Evolutionary conservation across 2,888 invertebrate genomes (phyloP).

Genomic region (Ptilodon capucinus): DNA sequence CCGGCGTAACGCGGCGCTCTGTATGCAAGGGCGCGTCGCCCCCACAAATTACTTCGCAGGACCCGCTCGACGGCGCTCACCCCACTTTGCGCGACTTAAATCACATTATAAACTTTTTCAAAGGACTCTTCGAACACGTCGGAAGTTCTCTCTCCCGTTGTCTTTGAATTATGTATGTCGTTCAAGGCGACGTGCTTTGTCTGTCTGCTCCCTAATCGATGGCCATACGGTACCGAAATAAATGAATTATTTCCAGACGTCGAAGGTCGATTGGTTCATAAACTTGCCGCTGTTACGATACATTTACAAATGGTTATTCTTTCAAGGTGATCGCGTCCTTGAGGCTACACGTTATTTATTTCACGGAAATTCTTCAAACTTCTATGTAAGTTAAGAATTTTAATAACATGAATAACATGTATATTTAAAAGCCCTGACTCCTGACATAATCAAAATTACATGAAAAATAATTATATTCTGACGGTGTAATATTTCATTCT

Average conservation of each 20-base stretch:
- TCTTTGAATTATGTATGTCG: conserved; percentile 58
- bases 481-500: too few relatives aligned
- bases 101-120: conserved; percentile 62
- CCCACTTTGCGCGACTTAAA: conserved; percentile 49
- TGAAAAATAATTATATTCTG: not conserved
- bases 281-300: conserved; percentile 35
- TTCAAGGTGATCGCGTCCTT: conserved; percentile 37
- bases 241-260: conserved; percentile 53
- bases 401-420: too few relatives aligned
- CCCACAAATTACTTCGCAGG: conserved; percentile 51
- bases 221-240: conserved; percentile 34
- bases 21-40: conserved; percentile 52
- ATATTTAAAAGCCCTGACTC: too few relatives aligned
- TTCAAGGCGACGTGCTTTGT: conserved; percentile 48
- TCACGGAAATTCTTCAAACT: conserved; percentile 5
- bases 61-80: conserved; percentile 30
- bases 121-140: conserved; percentile 27
- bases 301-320: conserved; percentile 37
- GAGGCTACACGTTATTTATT: conserved; percentile 15
- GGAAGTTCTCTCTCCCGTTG: conserved; percentile 16
- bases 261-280: conserved; percentile 45
- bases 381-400: not conserved
- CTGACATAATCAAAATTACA: not conserved
- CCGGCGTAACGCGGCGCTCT: conserved; percentile 28
- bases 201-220: conserved; percentile 54